Base-by-base conservation (phyloP, 2,888 invertebrate species). In the Tachina lurida region DNA sequence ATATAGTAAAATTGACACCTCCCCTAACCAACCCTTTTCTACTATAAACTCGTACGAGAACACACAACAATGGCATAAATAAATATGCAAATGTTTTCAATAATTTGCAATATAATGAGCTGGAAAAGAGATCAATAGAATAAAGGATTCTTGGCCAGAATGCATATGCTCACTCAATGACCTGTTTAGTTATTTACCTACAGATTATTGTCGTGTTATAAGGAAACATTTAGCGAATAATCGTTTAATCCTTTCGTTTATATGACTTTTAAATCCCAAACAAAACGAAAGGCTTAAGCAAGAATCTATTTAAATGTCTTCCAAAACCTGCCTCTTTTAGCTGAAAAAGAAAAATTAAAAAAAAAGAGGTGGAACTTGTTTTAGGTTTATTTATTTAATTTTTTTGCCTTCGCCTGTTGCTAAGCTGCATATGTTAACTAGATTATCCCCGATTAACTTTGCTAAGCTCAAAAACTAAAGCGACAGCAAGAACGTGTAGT, bases 391-490 rank as follows among this genome's bases (percentile, higher is more conserved):
- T 74, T n/a, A n/a, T n/a, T 85, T 70, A 31, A 41, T 60, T 70
- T 73, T 68, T 31, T 31, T 31, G 31, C 31, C 31, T 7, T 31
- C 70, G 65, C 67, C 73, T 67, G 49, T 68, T 39, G 10, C 77
- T 79, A 63, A 87, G 68, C 83, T 80, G 85, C 87, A 85, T 84
- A 80, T 78, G 71, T 87, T 87, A 90, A 89, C 87, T 12, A 89
- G 91, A 89, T 91, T 90, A 91, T 88, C 87, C 87, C 71, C 89
- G 90, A 88, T 91, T 91, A 91, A 89, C 77, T 87, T 87, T 9
- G 63, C 88, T 90, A 31, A 31, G 31, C 31, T 31, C 31, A 31
- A 31, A 31, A 31, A 31, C 7, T 31, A 31, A 31, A 31, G 31
- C 68, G n/a, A 58, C 58, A 17, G n/a, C 22, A n/a, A 39, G 39